A percentile compares a stretch with the other conserved stretches of the same genome.
These are phyloP conservation scores for Tupaia chinensis DNA, from an alignment of 2,113 vertebrate species.

Conservation along the genomic window DNA sequence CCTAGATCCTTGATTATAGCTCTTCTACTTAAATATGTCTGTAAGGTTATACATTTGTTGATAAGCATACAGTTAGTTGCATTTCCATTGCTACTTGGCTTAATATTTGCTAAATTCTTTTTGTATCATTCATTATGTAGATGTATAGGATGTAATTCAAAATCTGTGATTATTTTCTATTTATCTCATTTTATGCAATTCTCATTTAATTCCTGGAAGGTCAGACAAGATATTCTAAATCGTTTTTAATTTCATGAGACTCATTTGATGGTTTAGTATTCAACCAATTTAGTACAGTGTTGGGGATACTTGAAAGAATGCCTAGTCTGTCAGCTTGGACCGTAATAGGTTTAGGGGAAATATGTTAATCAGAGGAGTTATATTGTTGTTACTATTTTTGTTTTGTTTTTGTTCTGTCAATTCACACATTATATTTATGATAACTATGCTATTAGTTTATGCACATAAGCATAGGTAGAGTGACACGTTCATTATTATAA, in stretches of 20 bases:
- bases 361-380: neutral
- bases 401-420: neutral
- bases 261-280: neutral
- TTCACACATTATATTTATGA: neutral
- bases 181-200: neutral
- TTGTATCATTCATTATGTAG: neutral
- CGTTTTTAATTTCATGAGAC: neutral
- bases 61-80: neutral
- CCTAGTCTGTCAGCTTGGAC: neutral
- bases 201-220: neutral
- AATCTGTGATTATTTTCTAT: neutral
- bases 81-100: neutral
- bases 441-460: neutral
- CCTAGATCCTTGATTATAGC: neutral
- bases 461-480: neutral
- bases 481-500: neutral
- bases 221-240: neutral
- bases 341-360: neutral
- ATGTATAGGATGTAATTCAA: neutral
- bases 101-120: neutral
- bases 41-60: neutral
- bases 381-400: neutral
- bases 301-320: neutral
- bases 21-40: neutral
- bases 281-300: neutral